These are phyloP conservation scores for Myripristis jacobus DNA, from an alignment of 2,797 vertebrate species.

Conservation along the genomic window DNA sequence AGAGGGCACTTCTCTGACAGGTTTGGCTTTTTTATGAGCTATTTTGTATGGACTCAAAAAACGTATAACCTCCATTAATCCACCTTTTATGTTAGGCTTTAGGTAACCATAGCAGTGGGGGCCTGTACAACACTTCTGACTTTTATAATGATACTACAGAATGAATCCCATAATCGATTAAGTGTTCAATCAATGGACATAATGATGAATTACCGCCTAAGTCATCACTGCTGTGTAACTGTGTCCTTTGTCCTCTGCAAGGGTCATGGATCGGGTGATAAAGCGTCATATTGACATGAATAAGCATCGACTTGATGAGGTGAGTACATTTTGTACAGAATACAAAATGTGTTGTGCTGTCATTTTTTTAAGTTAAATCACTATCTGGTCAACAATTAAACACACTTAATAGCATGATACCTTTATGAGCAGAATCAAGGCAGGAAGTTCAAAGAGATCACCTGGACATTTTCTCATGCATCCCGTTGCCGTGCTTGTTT, in stretches of 20 bases:
- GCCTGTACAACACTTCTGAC: not conserved
- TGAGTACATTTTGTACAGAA: constrained; percentile 60
- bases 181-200: constrained; percentile 9
- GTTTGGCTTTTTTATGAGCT: constrained; percentile 70
- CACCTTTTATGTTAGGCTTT: not conserved
- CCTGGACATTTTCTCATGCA: not conserved
- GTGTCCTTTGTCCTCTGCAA: constrained; percentile 68
- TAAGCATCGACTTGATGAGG: constrained; percentile 88
- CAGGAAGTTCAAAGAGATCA: not conserved
- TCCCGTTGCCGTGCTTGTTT: constrained; percentile 46
- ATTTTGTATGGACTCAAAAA: constrained; percentile 5
- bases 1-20: constrained; percentile 92
- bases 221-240: not conserved
- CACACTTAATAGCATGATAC: not conserved
- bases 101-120: constrained; percentile 6
- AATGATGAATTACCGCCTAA: constrained; percentile 3
- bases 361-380: constrained; percentile 3
- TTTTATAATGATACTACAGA: not conserved
- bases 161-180: not conserved
- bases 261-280: constrained; percentile 89
- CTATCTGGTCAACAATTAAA: not conserved
- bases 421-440: not conserved
- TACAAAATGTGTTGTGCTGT: not conserved
- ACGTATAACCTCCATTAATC: constrained; percentile 5
- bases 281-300: constrained; percentile 90